A percentile compares a stretch with the other conserved stretches of the same genome.
Evolutionary conservation across 2,797 vertebrate species (phyloP).

Genomic region (Bradypodion pumilum): DNA sequence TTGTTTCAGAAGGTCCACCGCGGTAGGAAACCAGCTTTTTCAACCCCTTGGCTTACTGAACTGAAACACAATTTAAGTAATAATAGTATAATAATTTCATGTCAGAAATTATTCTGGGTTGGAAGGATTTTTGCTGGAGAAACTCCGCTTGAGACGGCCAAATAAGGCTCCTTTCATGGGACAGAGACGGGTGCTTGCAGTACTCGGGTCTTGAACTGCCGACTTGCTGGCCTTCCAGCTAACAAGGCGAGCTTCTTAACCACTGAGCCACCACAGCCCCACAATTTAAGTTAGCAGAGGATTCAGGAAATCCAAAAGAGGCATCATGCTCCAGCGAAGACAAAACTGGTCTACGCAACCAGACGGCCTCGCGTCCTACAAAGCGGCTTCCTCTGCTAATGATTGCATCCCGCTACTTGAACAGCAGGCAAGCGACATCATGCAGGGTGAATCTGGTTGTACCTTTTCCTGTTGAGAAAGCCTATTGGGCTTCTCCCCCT

Average conservation of each 20-base stretch:
- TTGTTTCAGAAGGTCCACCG: neutral
- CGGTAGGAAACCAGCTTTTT: neutral
- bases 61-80: no score
- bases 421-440: neutral
- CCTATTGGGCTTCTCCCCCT: slow-evolving; percentile 49
- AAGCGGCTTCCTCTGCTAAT: neutral
- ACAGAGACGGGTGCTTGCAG: no score
- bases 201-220: no score
- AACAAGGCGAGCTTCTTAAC: no score
- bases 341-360: neutral
- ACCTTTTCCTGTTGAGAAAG: neutral
- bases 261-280: no score
- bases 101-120: no score
- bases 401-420: neutral
- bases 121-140: no score
- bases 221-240: no score
- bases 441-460: neutral
- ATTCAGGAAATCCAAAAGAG: neutral
- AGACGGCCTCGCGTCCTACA: no score
- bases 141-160: no score
- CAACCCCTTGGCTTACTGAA: neutral
- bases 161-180: no score
- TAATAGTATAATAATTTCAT: no score
- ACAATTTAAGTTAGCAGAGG: neutral
- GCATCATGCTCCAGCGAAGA: neutral